phyloP scores from a whole-genome alignment of 2,797 vertebrate genomes.

The Onychomys arenicola region DNA sequence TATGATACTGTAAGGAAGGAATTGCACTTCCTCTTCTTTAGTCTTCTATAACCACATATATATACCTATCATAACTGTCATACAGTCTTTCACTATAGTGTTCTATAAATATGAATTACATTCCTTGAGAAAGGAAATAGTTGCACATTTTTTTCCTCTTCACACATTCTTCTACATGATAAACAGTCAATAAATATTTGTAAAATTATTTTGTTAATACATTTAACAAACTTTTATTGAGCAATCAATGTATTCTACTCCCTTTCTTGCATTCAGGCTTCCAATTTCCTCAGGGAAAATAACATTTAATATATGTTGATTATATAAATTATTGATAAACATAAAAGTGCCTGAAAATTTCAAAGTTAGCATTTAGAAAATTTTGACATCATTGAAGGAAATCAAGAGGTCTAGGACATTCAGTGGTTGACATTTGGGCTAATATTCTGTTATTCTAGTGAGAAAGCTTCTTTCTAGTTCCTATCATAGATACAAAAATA shows the following conservation, averaged over 20 bases:
- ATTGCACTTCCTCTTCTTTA: not conserved
- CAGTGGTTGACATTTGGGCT: slow-evolving; percentile 38
- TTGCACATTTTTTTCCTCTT: not conserved
- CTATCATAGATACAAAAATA: slow-evolving; percentile 25
- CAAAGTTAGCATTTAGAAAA: slow-evolving; percentile 5
- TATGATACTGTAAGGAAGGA: not conserved
- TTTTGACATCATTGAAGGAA: not conserved
- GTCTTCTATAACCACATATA: not conserved
- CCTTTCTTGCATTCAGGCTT: not conserved
- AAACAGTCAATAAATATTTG: slow-evolving; percentile 21
- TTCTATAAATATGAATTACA: not conserved
- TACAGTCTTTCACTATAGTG: not conserved
- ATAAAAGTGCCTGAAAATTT: slow-evolving; percentile 6
- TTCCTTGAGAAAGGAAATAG: not conserved
- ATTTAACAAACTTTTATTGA: slow-evolving; percentile 16
- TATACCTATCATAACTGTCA: not conserved
- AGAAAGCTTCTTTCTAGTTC: not conserved
- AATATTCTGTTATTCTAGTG: not conserved
- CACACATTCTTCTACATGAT: not conserved
- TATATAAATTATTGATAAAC: slow-evolving; percentile 37
- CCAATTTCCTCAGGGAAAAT: not conserved
- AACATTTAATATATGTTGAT: slow-evolving; percentile 17
- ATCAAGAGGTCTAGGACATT: slow-evolving; percentile 13
- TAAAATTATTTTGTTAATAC: slow-evolving; percentile 43
- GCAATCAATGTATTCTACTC: not conserved